These are phyloP conservation scores for Coregonus suidteri DNA, from an alignment of 2,797 vertebrate species.

Conservation along the genomic window DNA sequence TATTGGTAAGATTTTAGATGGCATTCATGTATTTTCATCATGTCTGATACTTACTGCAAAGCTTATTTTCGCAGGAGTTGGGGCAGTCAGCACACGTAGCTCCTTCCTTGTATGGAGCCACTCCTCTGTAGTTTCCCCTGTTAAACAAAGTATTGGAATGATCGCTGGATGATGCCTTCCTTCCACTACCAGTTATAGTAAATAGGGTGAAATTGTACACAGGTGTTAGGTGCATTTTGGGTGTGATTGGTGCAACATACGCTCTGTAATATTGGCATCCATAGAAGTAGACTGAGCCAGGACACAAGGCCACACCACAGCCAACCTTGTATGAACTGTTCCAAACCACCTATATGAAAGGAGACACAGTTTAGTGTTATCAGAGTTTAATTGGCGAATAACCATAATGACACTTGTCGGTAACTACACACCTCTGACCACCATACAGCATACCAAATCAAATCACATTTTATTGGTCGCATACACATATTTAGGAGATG, in stretches of 20 bases:
- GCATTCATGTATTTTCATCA: background rate
- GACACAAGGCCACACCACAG: conserved; percentile 65
- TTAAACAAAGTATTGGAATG: conserved; percentile 13
- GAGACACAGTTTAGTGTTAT: background rate
- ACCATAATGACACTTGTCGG: background rate
- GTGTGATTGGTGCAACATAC: conserved; percentile 57
- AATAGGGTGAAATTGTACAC: background rate
- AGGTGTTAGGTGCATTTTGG: background rate
- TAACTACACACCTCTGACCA: background rate
- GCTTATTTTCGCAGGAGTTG: conserved; percentile 59
- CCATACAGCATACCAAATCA: background rate
- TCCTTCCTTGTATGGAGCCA: conserved; percentile 63
- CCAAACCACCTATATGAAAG: conserved; percentile 71
- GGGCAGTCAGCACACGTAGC: conserved; percentile 63
- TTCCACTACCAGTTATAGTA: background rate
- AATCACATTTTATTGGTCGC: too few relatives aligned
- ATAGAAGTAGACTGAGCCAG: conserved; percentile 55
- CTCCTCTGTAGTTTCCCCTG: conserved; percentile 71
- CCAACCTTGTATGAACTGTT: conserved; percentile 72
- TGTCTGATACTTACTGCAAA: conserved; percentile 72
- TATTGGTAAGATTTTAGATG: background rate
- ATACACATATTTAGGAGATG: too few relatives aligned
- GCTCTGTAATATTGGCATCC: conserved; percentile 74
- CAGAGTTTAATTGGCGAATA: background rate
- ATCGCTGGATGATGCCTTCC: background rate